phyloP scores from a whole-genome alignment of 1,140 invertebrate species.

The Drosophila sproati region DNA sequence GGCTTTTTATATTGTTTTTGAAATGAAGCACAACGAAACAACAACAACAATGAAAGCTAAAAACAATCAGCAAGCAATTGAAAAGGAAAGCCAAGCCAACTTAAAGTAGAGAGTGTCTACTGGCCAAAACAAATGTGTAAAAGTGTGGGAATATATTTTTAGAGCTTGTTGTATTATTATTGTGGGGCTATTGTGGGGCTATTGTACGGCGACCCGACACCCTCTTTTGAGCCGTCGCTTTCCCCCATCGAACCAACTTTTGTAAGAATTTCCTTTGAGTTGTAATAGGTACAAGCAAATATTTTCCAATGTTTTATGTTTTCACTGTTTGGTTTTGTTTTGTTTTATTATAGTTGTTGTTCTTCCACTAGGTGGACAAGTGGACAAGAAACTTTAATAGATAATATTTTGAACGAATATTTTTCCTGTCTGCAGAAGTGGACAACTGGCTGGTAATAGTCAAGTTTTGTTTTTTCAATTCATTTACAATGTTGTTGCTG shows the following conservation, averaged over 20 bases:
- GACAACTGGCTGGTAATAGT: neutral
- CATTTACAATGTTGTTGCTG: neutral
- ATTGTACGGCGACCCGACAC: too few relatives aligned
- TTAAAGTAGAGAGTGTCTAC: slow-evolving; percentile 33
- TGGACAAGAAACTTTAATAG: slow-evolving; percentile 61
- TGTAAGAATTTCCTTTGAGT: too few relatives aligned
- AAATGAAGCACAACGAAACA: neutral
- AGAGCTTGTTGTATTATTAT: slow-evolving; percentile 52
- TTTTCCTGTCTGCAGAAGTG: slow-evolving; percentile 5
- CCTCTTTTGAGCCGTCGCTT: too few relatives aligned
- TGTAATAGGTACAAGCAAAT: too few relatives aligned
- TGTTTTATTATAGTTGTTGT: neutral
- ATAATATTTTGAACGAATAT: slow-evolving; percentile 20
- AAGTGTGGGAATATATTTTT: slow-evolving; percentile 68
- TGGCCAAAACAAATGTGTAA: slow-evolving; percentile 42
- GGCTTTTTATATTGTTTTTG: too few relatives aligned
- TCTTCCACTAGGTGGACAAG: slow-evolving; percentile 21
- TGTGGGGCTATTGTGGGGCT: too few relatives aligned
- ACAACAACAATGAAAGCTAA: slow-evolving; percentile 11
- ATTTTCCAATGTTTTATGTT: too few relatives aligned
- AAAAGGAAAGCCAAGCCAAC: slow-evolving; percentile 32
- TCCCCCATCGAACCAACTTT: too few relatives aligned
- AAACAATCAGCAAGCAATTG: slow-evolving; percentile 15
- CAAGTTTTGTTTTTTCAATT: slow-evolving; percentile 15
- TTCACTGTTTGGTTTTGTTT: too few relatives aligned